Conservation (phyloP, 1,140 invertebrate species). For the Pseudomyrmex pallidus region DNA sequence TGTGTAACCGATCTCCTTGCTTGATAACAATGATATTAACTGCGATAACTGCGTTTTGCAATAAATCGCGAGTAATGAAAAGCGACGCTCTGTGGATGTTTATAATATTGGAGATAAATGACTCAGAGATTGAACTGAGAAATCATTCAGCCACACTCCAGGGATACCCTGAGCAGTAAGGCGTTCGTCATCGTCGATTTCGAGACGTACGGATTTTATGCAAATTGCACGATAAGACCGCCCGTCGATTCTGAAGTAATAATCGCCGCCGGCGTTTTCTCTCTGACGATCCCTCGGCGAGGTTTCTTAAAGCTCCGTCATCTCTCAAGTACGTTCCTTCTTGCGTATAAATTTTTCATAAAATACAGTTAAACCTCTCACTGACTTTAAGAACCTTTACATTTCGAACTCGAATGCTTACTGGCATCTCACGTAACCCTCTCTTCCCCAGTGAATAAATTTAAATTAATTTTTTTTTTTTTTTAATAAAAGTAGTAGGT, state of each 20-base stretch:
- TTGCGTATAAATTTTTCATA: not conserved
- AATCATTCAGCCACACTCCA: slow-evolving; percentile 54
- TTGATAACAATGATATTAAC: slow-evolving; percentile 33
- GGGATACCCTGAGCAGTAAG: slow-evolving; percentile 31
- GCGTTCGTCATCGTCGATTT: slow-evolving; percentile 58
- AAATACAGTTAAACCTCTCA: not conserved
- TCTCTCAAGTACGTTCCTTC: not conserved
- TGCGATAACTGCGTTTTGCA: slow-evolving; percentile 16
- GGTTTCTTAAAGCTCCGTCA: slow-evolving; percentile 3
- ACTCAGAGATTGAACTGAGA: slow-evolving; percentile 45
- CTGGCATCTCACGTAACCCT: too few relatives aligned
- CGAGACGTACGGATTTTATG: slow-evolving; percentile 57
- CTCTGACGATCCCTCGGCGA: not conserved
- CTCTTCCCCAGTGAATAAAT: too few relatives aligned
- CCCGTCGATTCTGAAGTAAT: slow-evolving; percentile 40
- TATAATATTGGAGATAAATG: slow-evolving; percentile 24
- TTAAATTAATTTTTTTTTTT: too few relatives aligned
- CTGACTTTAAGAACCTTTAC: too few relatives aligned
- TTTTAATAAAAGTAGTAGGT: too few relatives aligned
- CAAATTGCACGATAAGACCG: slow-evolving; percentile 57
- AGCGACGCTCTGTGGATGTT: slow-evolving; percentile 11
- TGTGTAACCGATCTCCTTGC: not conserved
- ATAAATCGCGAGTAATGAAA: slow-evolving; percentile 34
- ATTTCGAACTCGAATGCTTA: too few relatives aligned
- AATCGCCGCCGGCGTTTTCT: slow-evolving; percentile 46